phyloP scores from a whole-genome alignment of 2,888 invertebrate species.

The Orchestes rusci region DNA sequence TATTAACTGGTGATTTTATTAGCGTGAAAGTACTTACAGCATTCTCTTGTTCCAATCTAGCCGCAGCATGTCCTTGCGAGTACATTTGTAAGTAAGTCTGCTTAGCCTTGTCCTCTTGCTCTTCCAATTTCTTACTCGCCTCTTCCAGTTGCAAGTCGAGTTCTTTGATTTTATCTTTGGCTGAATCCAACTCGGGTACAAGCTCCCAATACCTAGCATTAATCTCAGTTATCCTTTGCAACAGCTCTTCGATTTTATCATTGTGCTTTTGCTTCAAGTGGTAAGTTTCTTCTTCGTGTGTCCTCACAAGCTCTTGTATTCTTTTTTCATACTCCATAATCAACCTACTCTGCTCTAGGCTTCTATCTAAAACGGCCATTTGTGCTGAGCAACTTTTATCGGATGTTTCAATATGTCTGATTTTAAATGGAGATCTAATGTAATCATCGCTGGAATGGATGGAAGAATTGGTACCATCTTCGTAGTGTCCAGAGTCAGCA shows the following conservation, averaged over 20 bases:
- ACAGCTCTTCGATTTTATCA: conserved; percentile 67
- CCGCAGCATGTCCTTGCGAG: conserved; percentile 72
- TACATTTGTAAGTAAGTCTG: conserved; percentile 77
- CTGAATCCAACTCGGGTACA: conserved; percentile 64
- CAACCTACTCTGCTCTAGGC: conserved; percentile 59
- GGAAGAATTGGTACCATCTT: conserved; percentile 70
- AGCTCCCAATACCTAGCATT: conserved; percentile 72
- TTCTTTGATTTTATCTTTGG: conserved; percentile 61
- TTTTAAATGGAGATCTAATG: conserved; percentile 32
- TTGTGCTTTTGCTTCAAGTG: conserved; percentile 72
- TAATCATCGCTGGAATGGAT: conserved; percentile 63
- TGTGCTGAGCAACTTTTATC: conserved; percentile 37
- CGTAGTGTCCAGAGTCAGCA: conserved; percentile 81
- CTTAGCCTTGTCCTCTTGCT: conserved; percentile 66
- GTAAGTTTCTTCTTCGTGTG: conserved; percentile 59
- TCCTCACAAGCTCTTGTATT: conserved; percentile 65
- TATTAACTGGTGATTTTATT: too few species aligned
- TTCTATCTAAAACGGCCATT: conserved; percentile 38
- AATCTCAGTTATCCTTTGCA: conserved; percentile 67
- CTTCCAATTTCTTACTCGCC: conserved; percentile 58
- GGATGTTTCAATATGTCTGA: conserved; percentile 25
- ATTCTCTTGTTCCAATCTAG: conserved; percentile 60
- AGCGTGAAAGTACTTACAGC: conserved; percentile 60
- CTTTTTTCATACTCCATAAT: conserved; percentile 68
- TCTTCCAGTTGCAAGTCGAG: conserved; percentile 68